phyloP scores from a whole-genome alignment of 2,888 invertebrate species.

The Cephus nigrinus region DNA sequence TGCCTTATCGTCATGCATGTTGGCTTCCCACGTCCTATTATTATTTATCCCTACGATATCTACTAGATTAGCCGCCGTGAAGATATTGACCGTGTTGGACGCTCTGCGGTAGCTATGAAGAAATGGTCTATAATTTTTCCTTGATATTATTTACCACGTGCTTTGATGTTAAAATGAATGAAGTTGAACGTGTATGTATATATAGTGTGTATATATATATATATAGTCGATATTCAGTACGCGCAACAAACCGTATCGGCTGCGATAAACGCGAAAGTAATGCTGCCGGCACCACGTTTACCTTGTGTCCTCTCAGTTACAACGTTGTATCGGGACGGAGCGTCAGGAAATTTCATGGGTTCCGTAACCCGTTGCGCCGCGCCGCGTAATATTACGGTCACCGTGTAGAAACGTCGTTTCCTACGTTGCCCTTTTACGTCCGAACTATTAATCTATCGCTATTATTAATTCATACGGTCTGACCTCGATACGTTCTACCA shows the following conservation, averaged over 20 bases:
- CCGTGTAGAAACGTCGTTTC: background rate
- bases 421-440: background rate
- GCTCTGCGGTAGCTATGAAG: background rate
- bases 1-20: background rate
- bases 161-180: background rate
- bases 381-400: background rate
- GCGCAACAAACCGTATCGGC: background rate
- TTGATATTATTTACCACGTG: background rate
- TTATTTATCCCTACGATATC: slow-evolving; percentile 2
- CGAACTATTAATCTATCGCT: background rate
- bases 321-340: background rate
- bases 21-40: background rate
- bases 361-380: background rate
- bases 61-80: background rate
- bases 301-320: background rate
- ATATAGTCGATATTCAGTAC: background rate
- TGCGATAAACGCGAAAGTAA: background rate
- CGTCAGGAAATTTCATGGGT: background rate
- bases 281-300: background rate
- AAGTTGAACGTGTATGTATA: background rate
- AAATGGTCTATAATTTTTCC: background rate
- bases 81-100: background rate
- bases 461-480: background rate
- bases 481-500: background rate
- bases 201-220: background rate